Evolutionary conservation across 2,113 vertebrate genomes (phyloP), one percentile per base, ranked within the genome.

Genomic region (Alethe diademata): DNA sequence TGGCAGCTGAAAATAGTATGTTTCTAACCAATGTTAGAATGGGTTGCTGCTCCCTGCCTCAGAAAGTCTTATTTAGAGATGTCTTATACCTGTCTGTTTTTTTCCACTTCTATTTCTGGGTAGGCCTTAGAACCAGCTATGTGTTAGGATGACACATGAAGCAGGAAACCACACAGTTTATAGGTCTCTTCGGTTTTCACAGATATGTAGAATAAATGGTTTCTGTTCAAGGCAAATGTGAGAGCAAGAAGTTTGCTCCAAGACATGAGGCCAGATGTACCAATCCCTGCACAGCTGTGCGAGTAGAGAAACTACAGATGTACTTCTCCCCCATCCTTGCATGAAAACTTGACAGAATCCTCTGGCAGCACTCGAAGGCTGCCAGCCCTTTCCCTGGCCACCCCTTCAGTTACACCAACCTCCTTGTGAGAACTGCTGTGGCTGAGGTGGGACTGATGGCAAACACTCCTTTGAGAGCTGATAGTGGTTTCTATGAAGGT

Each of bases 1-100:
- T 86, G 54, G 53, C 71, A 92, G 78, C 91, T 94, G 82, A 93
- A 96, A 95, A 96, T 95, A 95, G 86, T 85, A 29, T 90, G 57
- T 88, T 92, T 75, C 78, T 80, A 91, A 51, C 79, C 72, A 86
- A 78, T 58, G 42, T 53, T 6, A 76, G 78, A 62, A 70, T 56
- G 20, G 33, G 19, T 86, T 93, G 79, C 76, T 92, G 58, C 93
- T 92, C 64, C 45, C 67, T 83, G 53, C 88, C 38, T 93, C 66
- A 43, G 29, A 51, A 50, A 82, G 40, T 79, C 61, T 93, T 88
- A 72, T 69, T 78, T 69, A 86, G 56, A 78, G 51, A 48, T 70
- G 42, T 79, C 72, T 91, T 95, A 40, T 73, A 90, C 66, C 57
- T 88, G 35, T 80, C 50, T 72, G 25, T 0, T 1, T 90, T 93